phyloP scores from a whole-genome alignment of 1,140 invertebrate genomes.

The Goniozus legneri region DNA sequence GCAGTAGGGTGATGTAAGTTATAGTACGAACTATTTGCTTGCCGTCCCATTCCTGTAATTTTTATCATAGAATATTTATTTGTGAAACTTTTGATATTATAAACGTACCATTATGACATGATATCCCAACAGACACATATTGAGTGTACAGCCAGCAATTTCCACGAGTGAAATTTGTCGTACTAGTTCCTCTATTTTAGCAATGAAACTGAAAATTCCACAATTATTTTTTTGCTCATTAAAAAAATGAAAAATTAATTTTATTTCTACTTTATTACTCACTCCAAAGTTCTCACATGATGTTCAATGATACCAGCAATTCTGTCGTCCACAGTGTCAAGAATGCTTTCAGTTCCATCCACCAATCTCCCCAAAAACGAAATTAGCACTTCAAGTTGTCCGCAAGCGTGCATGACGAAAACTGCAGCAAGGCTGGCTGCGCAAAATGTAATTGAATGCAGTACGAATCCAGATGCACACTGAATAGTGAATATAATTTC shows the following conservation, averaged over 20 bases:
- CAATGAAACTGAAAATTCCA: constrained; percentile 25
- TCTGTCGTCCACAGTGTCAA: constrained; percentile 11
- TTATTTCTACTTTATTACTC: not conserved
- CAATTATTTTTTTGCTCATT: too few species aligned
- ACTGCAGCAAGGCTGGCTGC: constrained; percentile 27
- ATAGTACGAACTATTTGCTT: constrained; percentile 5
- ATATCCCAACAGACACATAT: constrained; percentile 38
- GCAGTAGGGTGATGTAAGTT: constrained; percentile 16
- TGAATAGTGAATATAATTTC: constrained; percentile 26
- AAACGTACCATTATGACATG: constrained; percentile 32
- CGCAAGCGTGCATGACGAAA: constrained; percentile 34
- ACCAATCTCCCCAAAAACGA: constrained; percentile 19
- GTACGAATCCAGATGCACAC: constrained; percentile 15
- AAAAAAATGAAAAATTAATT: too few species aligned
- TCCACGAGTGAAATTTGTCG: constrained; percentile 35
- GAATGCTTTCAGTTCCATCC: constrained; percentile 6
- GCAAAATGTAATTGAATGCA: constrained; percentile 23
- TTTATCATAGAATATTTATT: too few species aligned
- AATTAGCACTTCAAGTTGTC: constrained; percentile 32
- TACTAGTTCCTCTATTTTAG: constrained; percentile 23
- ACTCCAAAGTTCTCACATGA: constrained; percentile 32
- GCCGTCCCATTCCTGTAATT: constrained; percentile 30
- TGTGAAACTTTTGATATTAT: too few species aligned
- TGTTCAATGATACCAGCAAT: constrained; percentile 28
- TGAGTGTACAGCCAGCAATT: constrained; percentile 35